A percentile compares a stretch with the other conserved stretches of the same genome.
phyloP scores from a whole-genome alignment of 1,140 invertebrate species.

The Trissolcus basalis region DNA sequence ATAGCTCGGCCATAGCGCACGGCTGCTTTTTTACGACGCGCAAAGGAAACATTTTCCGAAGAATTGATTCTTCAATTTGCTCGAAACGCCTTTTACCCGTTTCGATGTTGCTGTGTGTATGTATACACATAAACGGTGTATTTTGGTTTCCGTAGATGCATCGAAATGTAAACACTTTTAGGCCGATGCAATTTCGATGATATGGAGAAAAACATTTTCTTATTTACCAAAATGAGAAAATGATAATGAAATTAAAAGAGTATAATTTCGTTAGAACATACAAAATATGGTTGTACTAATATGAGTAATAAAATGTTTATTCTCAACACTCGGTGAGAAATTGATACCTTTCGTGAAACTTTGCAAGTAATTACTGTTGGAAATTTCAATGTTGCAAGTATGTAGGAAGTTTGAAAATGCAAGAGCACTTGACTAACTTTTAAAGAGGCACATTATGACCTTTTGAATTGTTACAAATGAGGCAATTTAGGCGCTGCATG shows the following conservation, averaged over 20 bases:
- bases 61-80: slow-evolving; percentile 55
- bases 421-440: slow-evolving; percentile 31
- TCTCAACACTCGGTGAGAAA: slow-evolving; percentile 16
- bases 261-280: too few species aligned
- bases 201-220: too few species aligned
- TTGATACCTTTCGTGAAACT: slow-evolving; percentile 28
- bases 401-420: slow-evolving; percentile 35
- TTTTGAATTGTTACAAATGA: slow-evolving; percentile 43
- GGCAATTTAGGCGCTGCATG: slow-evolving; percentile 22
- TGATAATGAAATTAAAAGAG: too few species aligned
- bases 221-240: too few species aligned
- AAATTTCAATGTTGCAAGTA: slow-evolving; percentile 37
- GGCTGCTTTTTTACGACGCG: slow-evolving; percentile 52
- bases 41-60: slow-evolving; percentile 58
- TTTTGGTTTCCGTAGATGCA: background rate
- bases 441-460: slow-evolving; percentile 31
- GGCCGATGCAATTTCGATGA: too few species aligned
- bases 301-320: slow-evolving; percentile 32
- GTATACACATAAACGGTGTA: too few species aligned
- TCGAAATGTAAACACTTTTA: too few species aligned
- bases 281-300: background rate
- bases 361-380: slow-evolving; percentile 39
- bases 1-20: slow-evolving; percentile 52
- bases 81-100: slow-evolving; percentile 44
- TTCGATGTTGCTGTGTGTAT: background rate